Conservation (phyloP, 2,888 invertebrate genomes). For the Dorcus parallelipipedus region DNA sequence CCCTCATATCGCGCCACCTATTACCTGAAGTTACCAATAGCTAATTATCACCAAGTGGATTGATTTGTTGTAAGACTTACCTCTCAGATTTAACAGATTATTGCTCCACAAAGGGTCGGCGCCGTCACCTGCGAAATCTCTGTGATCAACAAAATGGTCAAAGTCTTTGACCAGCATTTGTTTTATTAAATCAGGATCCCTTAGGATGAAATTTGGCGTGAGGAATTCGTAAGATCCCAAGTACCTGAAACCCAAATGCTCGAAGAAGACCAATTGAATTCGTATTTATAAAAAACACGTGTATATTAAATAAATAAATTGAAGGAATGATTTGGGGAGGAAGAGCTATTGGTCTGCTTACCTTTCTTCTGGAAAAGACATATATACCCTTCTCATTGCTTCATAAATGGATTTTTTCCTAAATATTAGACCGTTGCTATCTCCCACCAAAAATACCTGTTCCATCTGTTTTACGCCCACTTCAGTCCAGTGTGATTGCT, state of each 20-base stretch:
- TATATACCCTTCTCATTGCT: neutral
- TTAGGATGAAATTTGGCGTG: constrained; percentile 26
- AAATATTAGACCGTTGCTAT: neutral
- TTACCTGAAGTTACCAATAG: constrained; percentile 23
- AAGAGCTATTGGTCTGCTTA: neutral
- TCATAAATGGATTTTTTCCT: too few species aligned
- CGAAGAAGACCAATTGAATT: neutral
- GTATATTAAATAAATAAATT: too few species aligned
- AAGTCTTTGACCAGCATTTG: constrained; percentile 44
- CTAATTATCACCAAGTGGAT: too few species aligned
- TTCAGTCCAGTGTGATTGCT: neutral
- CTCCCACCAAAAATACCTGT: neutral
- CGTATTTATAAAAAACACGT: too few species aligned
- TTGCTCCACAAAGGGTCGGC: constrained; percentile 26
- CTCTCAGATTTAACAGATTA: constrained; percentile 21
- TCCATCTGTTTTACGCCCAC: neutral
- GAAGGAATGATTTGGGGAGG: too few species aligned
- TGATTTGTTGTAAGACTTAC: too few species aligned
- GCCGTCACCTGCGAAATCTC: constrained; percentile 25
- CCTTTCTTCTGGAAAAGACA: neutral
- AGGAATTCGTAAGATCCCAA: constrained; percentile 28
- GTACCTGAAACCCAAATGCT: constrained; percentile 22
- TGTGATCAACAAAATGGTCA: constrained; percentile 43
- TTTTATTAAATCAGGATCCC: constrained; percentile 40
- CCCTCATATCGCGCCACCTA: constrained; percentile 44